Evolutionary conservation across 1,140 invertebrate genomes (phyloP).

Genomic region (Drosophila paulistorum): DNA sequence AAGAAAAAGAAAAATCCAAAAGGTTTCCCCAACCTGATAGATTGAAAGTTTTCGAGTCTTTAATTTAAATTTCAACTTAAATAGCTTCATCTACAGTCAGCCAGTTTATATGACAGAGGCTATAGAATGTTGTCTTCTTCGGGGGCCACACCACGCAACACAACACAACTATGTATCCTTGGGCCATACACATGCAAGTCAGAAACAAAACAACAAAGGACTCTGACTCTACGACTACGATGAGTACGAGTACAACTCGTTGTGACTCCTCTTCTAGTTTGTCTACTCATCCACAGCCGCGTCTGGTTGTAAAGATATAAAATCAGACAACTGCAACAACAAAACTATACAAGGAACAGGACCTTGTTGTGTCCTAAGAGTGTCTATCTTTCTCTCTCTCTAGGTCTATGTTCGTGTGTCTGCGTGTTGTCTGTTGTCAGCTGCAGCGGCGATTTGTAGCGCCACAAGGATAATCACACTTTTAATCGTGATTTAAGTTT

Average conservation of each 20-base stretch:
- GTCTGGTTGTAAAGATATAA: slow-evolving; percentile 80
- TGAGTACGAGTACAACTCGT: slow-evolving; percentile 18
- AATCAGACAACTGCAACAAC: slow-evolving; percentile 76
- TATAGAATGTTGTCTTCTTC: slow-evolving; percentile 27
- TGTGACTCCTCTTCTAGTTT: slow-evolving; percentile 5
- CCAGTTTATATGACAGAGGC: slow-evolving; percentile 10
- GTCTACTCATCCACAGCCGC: slow-evolving; percentile 65
- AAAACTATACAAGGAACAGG: slow-evolving; percentile 37
- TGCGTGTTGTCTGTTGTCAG: slow-evolving; percentile 58
- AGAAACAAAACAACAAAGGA: slow-evolving; percentile 53
- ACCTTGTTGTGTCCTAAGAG: slow-evolving; percentile 36
- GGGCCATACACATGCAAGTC: slow-evolving; percentile 34
- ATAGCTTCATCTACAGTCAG: slow-evolving; percentile 17
- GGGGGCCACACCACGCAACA: slow-evolving; percentile 11
- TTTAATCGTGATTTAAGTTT: slow-evolving; percentile 83
- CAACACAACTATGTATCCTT: slow-evolving; percentile 30
- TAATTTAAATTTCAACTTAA: slow-evolving; percentile 26
- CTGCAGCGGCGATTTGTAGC: slow-evolving; percentile 81
- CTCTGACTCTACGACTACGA: slow-evolving; percentile 8
- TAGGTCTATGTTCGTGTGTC: background rate
- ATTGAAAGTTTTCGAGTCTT: slow-evolving; percentile 23
- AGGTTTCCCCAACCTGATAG: slow-evolving; percentile 16
- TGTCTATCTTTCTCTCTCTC: slow-evolving; percentile 20
- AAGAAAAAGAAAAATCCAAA: slow-evolving; percentile 25
- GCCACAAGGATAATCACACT: slow-evolving; percentile 83